Evolutionary conservation across 2,888 invertebrate species (phyloP).

Genomic region (Isoperla grammatica): DNA sequence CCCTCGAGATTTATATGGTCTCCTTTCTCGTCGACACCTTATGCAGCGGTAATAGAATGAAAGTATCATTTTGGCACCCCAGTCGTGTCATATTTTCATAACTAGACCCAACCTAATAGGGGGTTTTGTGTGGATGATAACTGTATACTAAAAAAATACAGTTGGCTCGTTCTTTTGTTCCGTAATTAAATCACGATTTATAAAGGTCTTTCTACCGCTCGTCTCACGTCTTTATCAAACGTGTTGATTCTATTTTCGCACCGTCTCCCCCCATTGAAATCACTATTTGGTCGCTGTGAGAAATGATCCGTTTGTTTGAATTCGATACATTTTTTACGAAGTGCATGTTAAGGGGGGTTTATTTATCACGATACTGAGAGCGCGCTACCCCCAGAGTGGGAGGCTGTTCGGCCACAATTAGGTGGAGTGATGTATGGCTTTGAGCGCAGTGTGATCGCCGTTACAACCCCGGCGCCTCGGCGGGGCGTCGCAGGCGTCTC

Average conservation of each 20-base stretch:
- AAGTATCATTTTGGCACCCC: slow-evolving; percentile 16
- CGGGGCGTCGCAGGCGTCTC: background rate
- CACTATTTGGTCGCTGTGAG: too few relatives aligned
- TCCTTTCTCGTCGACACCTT: slow-evolving; percentile 9
- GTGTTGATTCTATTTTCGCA: too few relatives aligned
- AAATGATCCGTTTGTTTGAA: background rate
- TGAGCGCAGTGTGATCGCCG: slow-evolving; percentile 6
- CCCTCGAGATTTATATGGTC: slow-evolving; percentile 4
- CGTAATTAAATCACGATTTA: too few relatives aligned
- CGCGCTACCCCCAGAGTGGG: slow-evolving; percentile 1
- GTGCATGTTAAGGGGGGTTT: background rate
- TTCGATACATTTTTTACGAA: slow-evolving; percentile 1
- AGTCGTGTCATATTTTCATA: background rate
- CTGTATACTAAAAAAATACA: too few relatives aligned
- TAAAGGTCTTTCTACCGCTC: too few relatives aligned
- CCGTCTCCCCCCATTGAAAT: too few relatives aligned
- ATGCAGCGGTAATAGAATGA: slow-evolving; percentile 16
- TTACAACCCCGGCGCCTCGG: slow-evolving; percentile 4
- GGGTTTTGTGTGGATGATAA: too few relatives aligned
- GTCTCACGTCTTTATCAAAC: too few relatives aligned
- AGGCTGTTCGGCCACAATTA: slow-evolving; percentile 7
- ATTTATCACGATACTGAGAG: background rate
- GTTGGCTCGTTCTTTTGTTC: too few relatives aligned
- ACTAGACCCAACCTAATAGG: background rate
- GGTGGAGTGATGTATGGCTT: slow-evolving; percentile 4